phyloP scores from a whole-genome alignment of 37 sponge, comb jelly and placozoan genomes.

The Bolinopsis microptera region DNA sequence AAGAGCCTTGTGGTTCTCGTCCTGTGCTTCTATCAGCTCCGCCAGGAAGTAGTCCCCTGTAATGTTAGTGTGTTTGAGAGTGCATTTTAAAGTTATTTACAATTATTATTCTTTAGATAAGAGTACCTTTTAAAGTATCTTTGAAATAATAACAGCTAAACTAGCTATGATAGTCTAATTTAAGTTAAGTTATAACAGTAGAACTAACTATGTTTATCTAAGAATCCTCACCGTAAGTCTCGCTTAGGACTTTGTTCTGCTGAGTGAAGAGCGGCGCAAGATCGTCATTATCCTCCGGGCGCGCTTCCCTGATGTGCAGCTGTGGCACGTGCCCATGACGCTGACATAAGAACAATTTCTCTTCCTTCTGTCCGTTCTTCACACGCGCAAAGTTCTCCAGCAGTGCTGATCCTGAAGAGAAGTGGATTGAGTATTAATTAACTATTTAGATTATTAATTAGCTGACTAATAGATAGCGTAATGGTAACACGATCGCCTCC shows the following conservation, averaged over 20 bases:
- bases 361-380: conserved; percentile 54
- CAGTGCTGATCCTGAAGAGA: conserved; percentile 53
- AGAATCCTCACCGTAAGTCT: conserved; percentile 85
- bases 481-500: no score
- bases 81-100: not conserved
- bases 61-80: not conserved
- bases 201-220: no score
- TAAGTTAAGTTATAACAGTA: no score
- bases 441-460: no score
- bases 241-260: conserved; percentile 68
- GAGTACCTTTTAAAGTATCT: no score
- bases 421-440: no score
- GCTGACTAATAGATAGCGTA: no score
- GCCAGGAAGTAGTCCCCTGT: conserved; percentile 93
- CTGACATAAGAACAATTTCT: conserved; percentile 21
- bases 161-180: no score
- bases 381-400: conserved; percentile 31
- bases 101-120: no score
- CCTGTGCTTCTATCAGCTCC: conserved; percentile 91
- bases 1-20: conserved; percentile 81
- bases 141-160: no score
- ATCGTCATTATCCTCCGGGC: conserved; percentile 93
- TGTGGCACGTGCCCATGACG: conserved; percentile 52
- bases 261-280: conserved; percentile 82
- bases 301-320: conserved; percentile 37